Evolutionary conservation across 1,140 invertebrate species (phyloP), one percentile per base, ranked within the genome.

Genomic region (Drosophila mauritiana): DNA sequence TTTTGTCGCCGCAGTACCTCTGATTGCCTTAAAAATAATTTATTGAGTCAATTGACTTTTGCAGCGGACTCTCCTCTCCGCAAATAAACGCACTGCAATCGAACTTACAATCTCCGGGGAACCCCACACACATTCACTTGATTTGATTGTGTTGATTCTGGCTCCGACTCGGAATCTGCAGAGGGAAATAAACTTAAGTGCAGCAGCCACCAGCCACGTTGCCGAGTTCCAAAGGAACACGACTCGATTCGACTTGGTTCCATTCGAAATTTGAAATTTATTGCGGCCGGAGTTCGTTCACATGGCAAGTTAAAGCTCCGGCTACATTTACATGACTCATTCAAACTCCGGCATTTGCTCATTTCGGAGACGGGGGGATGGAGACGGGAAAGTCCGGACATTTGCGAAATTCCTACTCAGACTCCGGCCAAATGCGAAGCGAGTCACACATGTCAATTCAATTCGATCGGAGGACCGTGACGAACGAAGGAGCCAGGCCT

Each of bases 11-110:
- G 55, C 69, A 83, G 65, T 80, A 80, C 63, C 79, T 70, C 86
- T 89, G 84, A 89, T 88, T 88, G 84, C 84, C 80, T 89, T 90
- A 90, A 89, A 89, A 89, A 89, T 89, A 89, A 89, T 89, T 89
- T 89, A 89, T 89, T 90, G 84, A 89, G 85, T 89, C 85, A 80
- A 89, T 89, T 89, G 84, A 89, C 84, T 89, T 80, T 89, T 73
- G 80, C 62, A 84, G 64, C 69, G 83, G 55, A 73, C 31, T 31
- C 8, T 1, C 8, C 31, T 84, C 80, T 63, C 55, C 52, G 80
- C 84, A 89, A 89, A 89, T 88, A 88, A 89, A 88, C 85, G 84
- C 80, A 88, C 70, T 80, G 76, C 73, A 88, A 88, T 89, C 72
- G 61, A 89, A 83, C 84, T 80, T 80, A 62, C 83, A 88, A 86